Evolutionary conservation across 1,140 invertebrate species (phyloP).

Genomic region (Leucophenga varia): DNA sequence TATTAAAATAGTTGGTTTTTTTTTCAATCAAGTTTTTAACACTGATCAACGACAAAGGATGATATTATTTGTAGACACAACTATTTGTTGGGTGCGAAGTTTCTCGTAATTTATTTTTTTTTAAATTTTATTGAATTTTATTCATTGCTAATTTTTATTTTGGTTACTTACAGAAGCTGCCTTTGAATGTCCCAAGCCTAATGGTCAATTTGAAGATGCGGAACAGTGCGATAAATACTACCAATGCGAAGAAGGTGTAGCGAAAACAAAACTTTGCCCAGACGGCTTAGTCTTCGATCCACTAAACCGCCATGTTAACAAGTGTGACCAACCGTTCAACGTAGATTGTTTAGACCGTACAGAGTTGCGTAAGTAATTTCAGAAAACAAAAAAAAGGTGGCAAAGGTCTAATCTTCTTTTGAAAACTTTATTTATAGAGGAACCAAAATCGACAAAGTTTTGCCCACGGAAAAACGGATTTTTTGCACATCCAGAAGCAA

Average conservation of each 20-base stretch:
- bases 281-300: constrained; percentile 87
- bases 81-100: too few species aligned
- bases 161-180: constrained; percentile 61
- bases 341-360: constrained; percentile 83
- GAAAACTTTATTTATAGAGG: constrained; percentile 62
- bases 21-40: too few species aligned
- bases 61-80: too few species aligned
- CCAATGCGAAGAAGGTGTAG: constrained; percentile 72
- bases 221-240: constrained; percentile 85
- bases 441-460: constrained; percentile 68
- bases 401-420: background rate
- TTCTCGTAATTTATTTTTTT: too few species aligned
- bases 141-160: constrained; percentile 3
- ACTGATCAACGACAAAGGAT: too few species aligned
- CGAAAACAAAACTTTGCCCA: constrained; percentile 75
- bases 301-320: constrained; percentile 78
- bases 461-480: constrained; percentile 85
- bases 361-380: constrained; percentile 76
- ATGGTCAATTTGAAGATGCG: constrained; percentile 77
- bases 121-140: constrained; percentile 18
- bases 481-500: constrained; percentile 80
- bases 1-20: too few species aligned
- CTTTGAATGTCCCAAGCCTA: constrained; percentile 75
- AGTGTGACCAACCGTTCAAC: constrained; percentile 88
- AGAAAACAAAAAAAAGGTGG: background rate